Evolutionary conservation across 2,113 vertebrate species (phyloP), one percentile per base, ranked within the genome.

Genomic region (Dinomys branickii): DNA sequence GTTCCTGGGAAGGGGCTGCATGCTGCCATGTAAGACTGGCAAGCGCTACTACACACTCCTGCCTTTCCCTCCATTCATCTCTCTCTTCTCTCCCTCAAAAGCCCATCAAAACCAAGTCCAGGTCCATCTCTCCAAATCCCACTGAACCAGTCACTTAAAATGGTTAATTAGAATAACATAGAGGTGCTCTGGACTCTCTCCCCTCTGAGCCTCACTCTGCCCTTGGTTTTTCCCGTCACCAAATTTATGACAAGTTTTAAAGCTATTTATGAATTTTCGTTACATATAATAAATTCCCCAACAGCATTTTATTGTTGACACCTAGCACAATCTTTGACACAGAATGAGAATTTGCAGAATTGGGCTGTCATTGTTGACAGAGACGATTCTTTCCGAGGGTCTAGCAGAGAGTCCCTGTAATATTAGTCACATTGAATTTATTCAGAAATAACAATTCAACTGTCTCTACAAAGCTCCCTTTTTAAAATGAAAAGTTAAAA

Each of bases 401-500:
- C 16, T 50, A 52, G 35, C 10, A 50, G 63, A 14, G 44, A 30
- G 30, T 83, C 47, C 28, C 16, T 65, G 3, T 33, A 90, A 52
- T 30, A 91, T 19, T 4, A 19, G 54, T 59, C 65, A 69, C 13
- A 8, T 20, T 52, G 58, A 88, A 82, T 69, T 85, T 89, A 87
- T 87, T 92, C 82, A 73, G 82, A 93, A 88, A 90, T 80, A 56
- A 71, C 11, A 86, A 56, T 8, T 33, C 41, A 88, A 75, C 1
- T 19, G 2, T 50, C 59, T 73, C 44, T 11, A 71, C 30, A 83
- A 67, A 88, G 33, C n/a, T 22, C 89, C 19, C 4, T 35, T 78
- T 58, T 88, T 38, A 93, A 86, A 73, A 87, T 28, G 11, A 33
- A 92, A 88, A 88, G 33, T 47, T 38, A 73, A 95, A 97, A 95